Base-by-base conservation (phyloP, 1,140 invertebrate species). In the Asbolus verrucosus region DNA sequence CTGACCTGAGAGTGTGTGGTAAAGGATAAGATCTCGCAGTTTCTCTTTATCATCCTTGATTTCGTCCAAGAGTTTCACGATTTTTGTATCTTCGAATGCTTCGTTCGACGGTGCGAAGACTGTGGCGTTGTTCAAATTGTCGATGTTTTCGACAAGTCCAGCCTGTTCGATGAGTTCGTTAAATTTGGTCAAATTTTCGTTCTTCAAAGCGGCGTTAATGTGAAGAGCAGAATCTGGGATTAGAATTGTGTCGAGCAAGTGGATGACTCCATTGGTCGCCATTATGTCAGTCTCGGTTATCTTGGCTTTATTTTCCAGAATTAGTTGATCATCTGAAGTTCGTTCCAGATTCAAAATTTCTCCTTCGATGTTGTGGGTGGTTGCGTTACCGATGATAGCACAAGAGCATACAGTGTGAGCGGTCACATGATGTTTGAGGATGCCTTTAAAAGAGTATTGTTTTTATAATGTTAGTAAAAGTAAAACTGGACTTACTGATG, bases 181-280 rank as follows among this genome's bases (percentile, higher is more conserved):
- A 72, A 86, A 85, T 67, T 84, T 83, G 1, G 83, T 82, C 9
- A 83, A 76, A 74, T 86, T 85, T 66, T 84, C 80, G 16, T 82
- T 78, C 39, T 81, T 75, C 69, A 85, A 78, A 24, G 83, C 73
- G 13, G 81, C 77, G 8, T 79, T 80, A 63, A 84, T 77, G 16
- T 83, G 81, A 54, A 84, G 75, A 0, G 83, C 83, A 75, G 59
- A 54, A 70, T 86, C 83, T 0, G 89, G 90, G 65, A 88, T 86
- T 41, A 92, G 80, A 11, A 91, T 79, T 6, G 83, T 83, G 73
- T 91, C 89, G 21, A 92, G 87, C 0, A 91, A 80, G 76, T 92
- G 90, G 2, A 92, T 82, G 0, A 91, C 86, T 14, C 91, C 91
- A 78, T 92, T 91, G 1, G 84, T 87, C 4, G 87, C 89, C 76